Percentiles rank a stretch among this genome's conserved stretches.
These are phyloP conservation scores for Anastrepha obliqua DNA, from an alignment of 1,140 invertebrate species.

Conservation along the genomic window DNA sequence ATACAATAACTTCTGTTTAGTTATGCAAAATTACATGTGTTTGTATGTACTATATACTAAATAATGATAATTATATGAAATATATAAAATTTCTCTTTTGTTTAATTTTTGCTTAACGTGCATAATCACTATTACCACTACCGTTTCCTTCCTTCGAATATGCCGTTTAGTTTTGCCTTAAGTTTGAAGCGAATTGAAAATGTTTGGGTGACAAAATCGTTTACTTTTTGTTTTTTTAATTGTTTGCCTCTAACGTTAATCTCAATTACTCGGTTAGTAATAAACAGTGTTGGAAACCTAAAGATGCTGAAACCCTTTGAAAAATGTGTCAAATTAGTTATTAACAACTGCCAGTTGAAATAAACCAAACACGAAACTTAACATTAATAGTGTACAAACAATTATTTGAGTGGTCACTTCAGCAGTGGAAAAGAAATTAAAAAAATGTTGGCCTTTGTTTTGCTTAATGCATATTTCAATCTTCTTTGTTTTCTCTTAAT, in stretches of 20 bases:
- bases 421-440: not conserved
- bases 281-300: not conserved
- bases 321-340: not conserved
- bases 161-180: not conserved
- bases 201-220: not conserved
- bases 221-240: not conserved
- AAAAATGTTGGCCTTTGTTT: not conserved
- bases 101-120: constrained; percentile 21
- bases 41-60: constrained; percentile 44
- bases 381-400: constrained; percentile 37
- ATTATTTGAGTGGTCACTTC: constrained; percentile 30
- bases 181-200: constrained; percentile 15
- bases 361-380: not conserved
- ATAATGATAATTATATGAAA: constrained; percentile 42
- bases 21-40: constrained; percentile 14
- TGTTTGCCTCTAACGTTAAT: not conserved
- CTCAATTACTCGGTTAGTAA: constrained; percentile 22
- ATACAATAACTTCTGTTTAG: not conserved
- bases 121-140: not conserved
- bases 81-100: constrained; percentile 19
- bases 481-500: not conserved
- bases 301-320: not conserved
- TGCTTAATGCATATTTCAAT: constrained; percentile 9
- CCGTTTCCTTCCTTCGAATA: not conserved
- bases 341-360: not conserved